Base-by-base conservation (phyloP, 2,888 invertebrate genomes). In the Mimachlamys varia region DNA sequence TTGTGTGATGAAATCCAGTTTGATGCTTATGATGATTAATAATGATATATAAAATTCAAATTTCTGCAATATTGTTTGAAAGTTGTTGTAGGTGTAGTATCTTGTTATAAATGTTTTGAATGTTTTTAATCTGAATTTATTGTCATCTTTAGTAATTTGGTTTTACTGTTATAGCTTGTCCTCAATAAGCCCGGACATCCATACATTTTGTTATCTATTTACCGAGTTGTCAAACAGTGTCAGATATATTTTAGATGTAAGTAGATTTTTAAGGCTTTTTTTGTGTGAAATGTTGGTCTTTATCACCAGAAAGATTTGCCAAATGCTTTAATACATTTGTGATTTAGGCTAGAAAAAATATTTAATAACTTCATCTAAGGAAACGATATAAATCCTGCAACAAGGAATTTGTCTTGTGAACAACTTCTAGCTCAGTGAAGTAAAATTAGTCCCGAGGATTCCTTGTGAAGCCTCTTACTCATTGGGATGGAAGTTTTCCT, bases 31-130 rank as follows among this genome's bases (percentile, higher is more conserved):
- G 5, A 33, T 76, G 27, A 27, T 76, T 76, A 15, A 33, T 76
- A 27, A 76, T 76, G 2, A 76, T 76, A 76, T 76, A 27, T 76
- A 76, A 76, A 76, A 76, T 76, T 76, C 76, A 76, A 76, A 76
- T 76, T 76, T 76, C 76, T 76, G 76, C 76, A 76, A 76, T 76
- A 76, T 76, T 76, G 76, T 76, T 76, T 76, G 76, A 76, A 76
- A 27, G 33, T 76, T 27, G 17, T 22, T 33, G 76, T 76, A 76
- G 76, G 15, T 76, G 76, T 76, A 76, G 76, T 33, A 76, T 76
- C 33, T 76, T 76, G 76, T 76, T 76, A 76, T 76, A 76, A 33
- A 76, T 76, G 76, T 76, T 76, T 76, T 27, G 76, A 76, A 76
- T 76, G 33, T 76, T 76, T 76, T 76, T 76, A 76, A 76, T 76